Evolutionary conservation across 1,140 invertebrate species (phyloP), one percentile per base, ranked within the genome.

Genomic region (Amphibalanus amphitrite): DNA sequence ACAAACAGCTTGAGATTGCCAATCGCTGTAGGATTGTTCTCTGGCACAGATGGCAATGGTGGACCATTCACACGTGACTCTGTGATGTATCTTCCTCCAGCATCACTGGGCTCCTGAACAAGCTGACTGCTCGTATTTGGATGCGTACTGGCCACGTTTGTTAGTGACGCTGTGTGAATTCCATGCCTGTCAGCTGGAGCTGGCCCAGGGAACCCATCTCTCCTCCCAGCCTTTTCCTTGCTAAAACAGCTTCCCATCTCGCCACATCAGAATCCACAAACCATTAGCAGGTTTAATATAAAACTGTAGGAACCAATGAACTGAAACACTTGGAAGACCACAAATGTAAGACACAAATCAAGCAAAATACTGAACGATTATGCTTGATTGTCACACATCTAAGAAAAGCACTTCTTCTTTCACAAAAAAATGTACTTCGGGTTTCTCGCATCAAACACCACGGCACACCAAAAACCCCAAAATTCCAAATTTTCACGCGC

Each of bases 1-100:
- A 99, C 92, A 83, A 97, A 98, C 78, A 97, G 90, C 78, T 84
- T 83, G 13, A 69, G 25, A 30, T 47, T 59, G 30, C 29, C 29
- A 23, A 69, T 30, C 0, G 40, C 28, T 6, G 69, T 23, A 3
- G 72, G 33, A 59, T 29, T 65, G 59, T 28, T 69, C 13, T 68
- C 65, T 38, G 65, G 67, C 38, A 71, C 33, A 28, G 69, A 47
- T 47, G 69, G 28, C 25, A 72, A 29, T 28, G 72, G 73, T 23
- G 72, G 47, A 29, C 71, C 65, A 69, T 72, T 68, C 40, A 69
- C 25, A 29, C 71, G 28, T 20, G 29, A 29, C 20, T 69, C 71
- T 1, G 67, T 67, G 0, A 38, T 40, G 10, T 28, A 38, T 40
- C 40, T 38, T 20, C 68, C 71, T n/a, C 71, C 67, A 26, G 67